Percentiles rank a stretch among this genome's conserved stretches.
These are phyloP conservation scores for Aphaenogaster floridana DNA, from an alignment of 1,140 invertebrate species.

Conservation along the genomic window DNA sequence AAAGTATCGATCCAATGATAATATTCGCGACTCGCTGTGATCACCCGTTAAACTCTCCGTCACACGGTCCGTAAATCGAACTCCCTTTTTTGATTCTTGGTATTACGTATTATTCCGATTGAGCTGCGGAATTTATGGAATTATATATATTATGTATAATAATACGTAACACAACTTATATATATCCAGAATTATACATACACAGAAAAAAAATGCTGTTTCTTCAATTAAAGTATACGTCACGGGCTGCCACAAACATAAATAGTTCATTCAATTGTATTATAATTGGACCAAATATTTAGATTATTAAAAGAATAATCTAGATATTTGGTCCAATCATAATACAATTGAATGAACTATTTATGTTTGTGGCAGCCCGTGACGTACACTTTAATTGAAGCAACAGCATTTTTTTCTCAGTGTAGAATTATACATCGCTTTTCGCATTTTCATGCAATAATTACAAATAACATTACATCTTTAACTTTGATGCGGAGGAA, in stretches of 20 bases:
- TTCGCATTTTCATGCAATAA: background rate
- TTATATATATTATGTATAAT: background rate
- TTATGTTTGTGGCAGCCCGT: too few species aligned
- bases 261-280: too few species aligned
- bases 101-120: slow-evolving; percentile 6
- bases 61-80: slow-evolving; percentile 31
- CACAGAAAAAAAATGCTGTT: background rate
- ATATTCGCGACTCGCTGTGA: slow-evolving; percentile 49
- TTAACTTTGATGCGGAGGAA: background rate
- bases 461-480: background rate
- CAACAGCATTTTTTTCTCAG: too few species aligned
- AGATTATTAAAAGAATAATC: too few species aligned
- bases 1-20: slow-evolving; percentile 19
- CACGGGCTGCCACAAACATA: too few species aligned
- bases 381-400: too few species aligned
- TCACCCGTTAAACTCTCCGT: slow-evolving; percentile 63
- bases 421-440: background rate
- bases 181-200: background rate
- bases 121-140: slow-evolving; percentile 29
- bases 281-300: too few species aligned
- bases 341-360: too few species aligned
- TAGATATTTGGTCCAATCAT: too few species aligned
- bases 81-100: background rate
- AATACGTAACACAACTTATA: background rate
- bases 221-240: too few species aligned